phyloP scores from a whole-genome alignment of 2,797 vertebrate species.

The Vireo griseus region DNA sequence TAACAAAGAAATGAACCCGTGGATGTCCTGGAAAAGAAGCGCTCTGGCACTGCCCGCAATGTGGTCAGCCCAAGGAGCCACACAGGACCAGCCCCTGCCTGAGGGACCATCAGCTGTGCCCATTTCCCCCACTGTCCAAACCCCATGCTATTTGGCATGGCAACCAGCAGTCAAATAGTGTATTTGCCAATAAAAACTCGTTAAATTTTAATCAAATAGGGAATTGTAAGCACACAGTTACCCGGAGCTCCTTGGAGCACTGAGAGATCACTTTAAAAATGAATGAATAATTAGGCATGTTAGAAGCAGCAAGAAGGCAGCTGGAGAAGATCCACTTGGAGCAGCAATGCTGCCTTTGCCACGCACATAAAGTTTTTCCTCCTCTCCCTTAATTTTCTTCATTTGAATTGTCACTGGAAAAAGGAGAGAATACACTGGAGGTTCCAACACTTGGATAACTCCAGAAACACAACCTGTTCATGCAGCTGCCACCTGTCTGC shows the following conservation, averaged over 20 bases:
- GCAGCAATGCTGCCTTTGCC: not conserved
- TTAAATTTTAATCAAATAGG: conserved; percentile 73
- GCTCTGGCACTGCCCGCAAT: not conserved
- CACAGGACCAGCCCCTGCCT: not conserved
- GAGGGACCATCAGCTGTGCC: not conserved
- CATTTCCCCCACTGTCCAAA: not conserved
- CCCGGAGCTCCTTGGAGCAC: conserved; percentile 38
- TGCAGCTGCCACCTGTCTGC: not conserved
- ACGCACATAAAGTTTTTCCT: not conserved
- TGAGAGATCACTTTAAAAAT: conserved; percentile 63
- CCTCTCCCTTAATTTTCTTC: not conserved
- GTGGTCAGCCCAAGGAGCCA: not conserved
- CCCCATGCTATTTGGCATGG: not conserved
- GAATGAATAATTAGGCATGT: conserved; percentile 59
- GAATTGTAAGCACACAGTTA: conserved; percentile 51
- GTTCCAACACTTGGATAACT: not conserved
- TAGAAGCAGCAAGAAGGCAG: conserved; percentile 28
- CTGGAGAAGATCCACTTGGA: conserved; percentile 29
- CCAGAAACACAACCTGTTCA: not conserved
- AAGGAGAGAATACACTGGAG: not conserved
- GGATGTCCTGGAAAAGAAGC: not conserved
- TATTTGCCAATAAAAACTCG: conserved; percentile 66
- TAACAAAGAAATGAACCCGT: not conserved
- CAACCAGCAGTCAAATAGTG: conserved; percentile 19
- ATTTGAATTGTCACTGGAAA: not conserved